These are phyloP conservation scores for Cosmorhoe ocellata DNA, from an alignment of 2,888 invertebrate genomes.

Conservation along the genomic window DNA sequence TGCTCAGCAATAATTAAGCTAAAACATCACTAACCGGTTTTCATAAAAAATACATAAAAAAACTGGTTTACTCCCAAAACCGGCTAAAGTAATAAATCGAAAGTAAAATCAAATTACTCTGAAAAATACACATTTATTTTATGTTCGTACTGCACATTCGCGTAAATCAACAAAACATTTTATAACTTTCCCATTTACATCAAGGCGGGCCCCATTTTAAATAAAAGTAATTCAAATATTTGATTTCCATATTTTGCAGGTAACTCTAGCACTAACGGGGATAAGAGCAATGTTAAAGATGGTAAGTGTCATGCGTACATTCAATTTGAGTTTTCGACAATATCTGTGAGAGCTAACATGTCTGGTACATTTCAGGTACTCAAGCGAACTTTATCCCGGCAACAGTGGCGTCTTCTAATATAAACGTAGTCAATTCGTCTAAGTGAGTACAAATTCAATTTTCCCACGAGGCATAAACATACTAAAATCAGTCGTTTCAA, in stretches of 20 bases:
- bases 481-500: background rate
- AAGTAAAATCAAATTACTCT: too few relatives aligned
- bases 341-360: conserved; percentile 6
- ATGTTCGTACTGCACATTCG: too few relatives aligned
- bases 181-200: too few relatives aligned
- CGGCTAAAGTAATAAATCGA: too few relatives aligned
- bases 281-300: conserved; percentile 78
- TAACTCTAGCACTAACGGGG: conserved; percentile 78
- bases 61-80: too few relatives aligned
- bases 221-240: conserved; percentile 1
- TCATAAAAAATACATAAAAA: too few relatives aligned
- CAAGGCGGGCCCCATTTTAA: too few relatives aligned
- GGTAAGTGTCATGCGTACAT: conserved; percentile 48
- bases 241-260: conserved; percentile 48
- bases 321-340: conserved; percentile 2
- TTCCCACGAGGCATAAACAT: background rate
- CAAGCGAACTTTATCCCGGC: conserved; percentile 79
- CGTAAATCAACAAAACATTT: too few relatives aligned
- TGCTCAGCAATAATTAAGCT: too few relatives aligned
- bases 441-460: conserved; percentile 63
- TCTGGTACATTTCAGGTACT: conserved; percentile 60
- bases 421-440: conserved; percentile 79
- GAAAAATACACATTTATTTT: too few relatives aligned
- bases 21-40: too few relatives aligned
- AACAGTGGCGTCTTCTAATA: conserved; percentile 78